Percentiles rank a stretch among this genome's conserved stretches.
phyloP scores from a whole-genome alignment of 2,888 invertebrate genomes.

The Ochlodes sylvanus region DNA sequence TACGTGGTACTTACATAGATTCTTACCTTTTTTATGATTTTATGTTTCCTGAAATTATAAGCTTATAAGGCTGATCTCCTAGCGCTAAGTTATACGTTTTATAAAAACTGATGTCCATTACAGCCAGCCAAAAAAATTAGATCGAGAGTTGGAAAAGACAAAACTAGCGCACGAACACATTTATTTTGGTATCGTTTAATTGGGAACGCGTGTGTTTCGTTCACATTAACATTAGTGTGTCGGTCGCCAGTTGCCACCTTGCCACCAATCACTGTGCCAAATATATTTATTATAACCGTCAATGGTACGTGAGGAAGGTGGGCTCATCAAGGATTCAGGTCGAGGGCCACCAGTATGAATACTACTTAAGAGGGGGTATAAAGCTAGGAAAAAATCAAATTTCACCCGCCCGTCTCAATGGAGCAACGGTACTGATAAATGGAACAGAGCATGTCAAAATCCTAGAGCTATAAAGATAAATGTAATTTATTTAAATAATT shows the following conservation, averaged over 20 bases:
- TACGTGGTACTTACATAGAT: no score
- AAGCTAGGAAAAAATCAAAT: no score
- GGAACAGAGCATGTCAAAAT: no score
- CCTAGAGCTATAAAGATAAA: no score
- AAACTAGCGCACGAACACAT: constrained; percentile 12
- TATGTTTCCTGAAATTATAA: no score
- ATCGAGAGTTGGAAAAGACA: constrained; percentile 1
- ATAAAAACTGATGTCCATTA: constrained; percentile 12
- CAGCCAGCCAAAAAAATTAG: neutral
- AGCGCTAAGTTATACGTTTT: no score
- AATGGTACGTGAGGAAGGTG: constrained; percentile 64
- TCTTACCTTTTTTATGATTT: no score
- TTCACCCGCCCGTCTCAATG: no score
- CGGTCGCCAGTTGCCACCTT: constrained; percentile 41
- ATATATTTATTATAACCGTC: constrained; percentile 64
- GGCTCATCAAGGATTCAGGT: constrained; percentile 64
- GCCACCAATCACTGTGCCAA: constrained; percentile 57
- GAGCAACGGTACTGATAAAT: no score
- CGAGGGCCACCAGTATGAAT: constrained; percentile 38
- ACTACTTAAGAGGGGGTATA: no score
- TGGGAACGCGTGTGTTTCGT: constrained; percentile 39
- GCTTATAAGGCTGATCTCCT: no score
- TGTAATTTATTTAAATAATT: no score
- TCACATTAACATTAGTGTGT: constrained; percentile 44
- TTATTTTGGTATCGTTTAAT: constrained; percentile 10